Percentiles rank a stretch among this genome's conserved stretches.
Evolutionary conservation across 2,888 invertebrate species (phyloP).

Genomic region (Drosophila gaucha): DNA sequence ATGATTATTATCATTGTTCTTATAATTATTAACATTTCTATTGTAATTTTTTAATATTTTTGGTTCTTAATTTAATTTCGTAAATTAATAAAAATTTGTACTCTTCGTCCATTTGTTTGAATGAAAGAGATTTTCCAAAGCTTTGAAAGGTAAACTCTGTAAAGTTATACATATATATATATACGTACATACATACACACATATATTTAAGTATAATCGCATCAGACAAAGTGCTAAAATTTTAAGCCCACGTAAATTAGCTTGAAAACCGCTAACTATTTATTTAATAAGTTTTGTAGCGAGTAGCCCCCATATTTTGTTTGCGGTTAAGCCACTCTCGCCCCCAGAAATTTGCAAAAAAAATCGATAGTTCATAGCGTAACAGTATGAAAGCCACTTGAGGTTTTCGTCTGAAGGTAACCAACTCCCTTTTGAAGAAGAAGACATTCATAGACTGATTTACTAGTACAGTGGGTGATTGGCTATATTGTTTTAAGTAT

Average conservation of each 20-base stretch:
- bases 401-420: not conserved
- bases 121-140: not conserved
- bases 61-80: too few species aligned
- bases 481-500: too few species aligned
- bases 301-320: slow-evolving; percentile 3
- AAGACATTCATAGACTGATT: not conserved
- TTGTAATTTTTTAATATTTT: too few species aligned
- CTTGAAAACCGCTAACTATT: slow-evolving; percentile 5
- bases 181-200: not conserved
- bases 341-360: not conserved
- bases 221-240: slow-evolving; percentile 11
- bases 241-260: slow-evolving; percentile 12
- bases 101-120: not conserved
- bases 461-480: too few species aligned
- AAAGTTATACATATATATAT: not conserved
- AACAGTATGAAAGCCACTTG: slow-evolving; percentile 4
- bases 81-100: not conserved
- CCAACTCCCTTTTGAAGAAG: not conserved
- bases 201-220: not conserved
- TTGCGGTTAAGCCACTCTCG: slow-evolving; percentile 1
- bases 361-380: slow-evolving; percentile 9
- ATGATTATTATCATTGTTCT: too few species aligned
- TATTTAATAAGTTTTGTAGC: not conserved
- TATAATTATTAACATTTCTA: too few species aligned
- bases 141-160: not conserved